Evolutionary conservation across 2,888 invertebrate species (phyloP).

Genomic region (Drosophila paucipuncta): DNA sequence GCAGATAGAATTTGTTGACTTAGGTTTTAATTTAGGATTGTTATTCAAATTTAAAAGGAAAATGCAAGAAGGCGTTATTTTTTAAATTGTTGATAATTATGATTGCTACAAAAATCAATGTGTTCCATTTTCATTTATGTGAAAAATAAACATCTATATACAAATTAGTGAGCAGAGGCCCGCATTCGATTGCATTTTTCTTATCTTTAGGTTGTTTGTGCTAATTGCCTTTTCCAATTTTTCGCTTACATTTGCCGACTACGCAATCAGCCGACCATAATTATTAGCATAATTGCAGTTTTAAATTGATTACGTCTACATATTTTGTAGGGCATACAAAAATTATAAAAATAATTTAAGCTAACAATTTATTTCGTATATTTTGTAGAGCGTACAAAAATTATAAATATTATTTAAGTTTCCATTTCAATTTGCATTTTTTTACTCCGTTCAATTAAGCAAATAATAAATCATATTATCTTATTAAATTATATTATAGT

Average conservation of each 20-base stretch:
- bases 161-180: background rate
- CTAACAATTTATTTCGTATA: background rate
- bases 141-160: background rate
- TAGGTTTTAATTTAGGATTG: background rate
- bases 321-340: background rate
- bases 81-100: background rate
- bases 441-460: background rate
- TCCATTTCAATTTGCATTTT: background rate
- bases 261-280: background rate
- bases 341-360: background rate
- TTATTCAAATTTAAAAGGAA: background rate
- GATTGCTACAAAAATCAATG: background rate
- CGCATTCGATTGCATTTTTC: slow-evolving; percentile 4
- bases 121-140: background rate
- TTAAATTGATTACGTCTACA: background rate
- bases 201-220: slow-evolving; percentile 13
- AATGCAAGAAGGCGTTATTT: background rate
- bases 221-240: slow-evolving; percentile 23
- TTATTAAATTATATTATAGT: no score
- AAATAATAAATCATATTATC: background rate
- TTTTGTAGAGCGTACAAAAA: background rate
- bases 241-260: background rate
- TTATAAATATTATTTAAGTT: background rate
- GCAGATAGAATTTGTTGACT: background rate
- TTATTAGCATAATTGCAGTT: background rate